phyloP scores from a whole-genome alignment of 2,888 invertebrate genomes.

The Temnothorax ravouxi region DNA sequence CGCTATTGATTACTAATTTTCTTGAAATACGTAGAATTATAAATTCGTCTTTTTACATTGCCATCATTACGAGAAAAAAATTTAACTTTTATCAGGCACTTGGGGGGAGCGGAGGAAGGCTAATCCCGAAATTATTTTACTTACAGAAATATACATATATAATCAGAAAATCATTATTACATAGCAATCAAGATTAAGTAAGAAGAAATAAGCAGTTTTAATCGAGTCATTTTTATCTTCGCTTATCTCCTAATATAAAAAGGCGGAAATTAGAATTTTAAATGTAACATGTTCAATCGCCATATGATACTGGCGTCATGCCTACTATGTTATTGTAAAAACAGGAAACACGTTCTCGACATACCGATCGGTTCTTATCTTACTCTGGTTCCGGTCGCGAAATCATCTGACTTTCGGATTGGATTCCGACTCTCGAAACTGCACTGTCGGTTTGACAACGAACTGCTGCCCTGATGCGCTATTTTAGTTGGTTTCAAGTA shows the following conservation, averaged over 20 bases:
- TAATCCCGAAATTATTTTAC: background rate
- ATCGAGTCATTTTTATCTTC: background rate
- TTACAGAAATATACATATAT: background rate
- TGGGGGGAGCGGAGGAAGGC: background rate
- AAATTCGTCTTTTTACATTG: background rate
- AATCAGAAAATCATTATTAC: background rate
- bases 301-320: background rate
- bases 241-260: background rate
- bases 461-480: constrained; percentile 51
- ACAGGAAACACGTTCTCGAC: constrained; percentile 66
- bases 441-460: constrained; percentile 41
- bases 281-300: background rate
- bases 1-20: constrained; percentile 15
- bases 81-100: background rate
- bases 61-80: background rate
- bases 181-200: background rate
- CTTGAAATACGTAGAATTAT: constrained; percentile 1
- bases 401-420: constrained; percentile 44
- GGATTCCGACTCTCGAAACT: constrained; percentile 44
- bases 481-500: constrained; percentile 71
- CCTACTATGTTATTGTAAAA: background rate
- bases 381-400: constrained; percentile 31
- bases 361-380: constrained; percentile 56
- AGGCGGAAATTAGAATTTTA: background rate
- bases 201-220: background rate